Evolutionary conservation across 2,888 invertebrate species (phyloP), one percentile per base, ranked within the genome.

Genomic region (Neria commutata): DNA sequence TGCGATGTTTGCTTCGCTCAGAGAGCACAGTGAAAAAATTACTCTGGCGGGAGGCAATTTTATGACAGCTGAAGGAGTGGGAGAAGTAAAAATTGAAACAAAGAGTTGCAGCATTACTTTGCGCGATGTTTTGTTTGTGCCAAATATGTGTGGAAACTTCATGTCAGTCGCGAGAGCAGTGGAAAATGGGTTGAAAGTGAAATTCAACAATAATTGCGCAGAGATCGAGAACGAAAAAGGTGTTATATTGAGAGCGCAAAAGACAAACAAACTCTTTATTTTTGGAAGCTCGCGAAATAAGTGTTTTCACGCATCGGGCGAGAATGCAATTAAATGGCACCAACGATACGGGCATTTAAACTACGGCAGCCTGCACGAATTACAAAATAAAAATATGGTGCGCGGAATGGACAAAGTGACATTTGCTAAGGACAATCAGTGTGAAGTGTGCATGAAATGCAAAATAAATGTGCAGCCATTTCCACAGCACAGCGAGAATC

Each of bases 331-430:
- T 24, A 51, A 49, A 23, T 58, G 46, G 48, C 48, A 58, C 23
- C 46, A 42, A 16, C 55, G 55, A 52, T 56, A 52, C 40, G 61
- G 61, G 11, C 58, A 64, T 33, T 10, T 57, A 26, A 61, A 63
- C 45, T 57, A 52, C 25, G 33, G 16, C 23, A 53, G 59, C 26
- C 55, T 61, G 37, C 52, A 63, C 23, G 53, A 46, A 21, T 25
- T 61, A 19, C 26, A 16, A 5, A 4, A 14, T 14, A 42, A 42
- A 6, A 3, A 42, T 19, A 19, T 21, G 14, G 17, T 42, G 42
- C 14, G 17, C 14, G 42, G 42, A 19, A 3, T 42, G 14, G 21
- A 42, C 3, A 8, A 19, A 6, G 14, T 2, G 3, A 42, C 17
- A 11, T 4, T 42, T 6, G 19, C 42, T 8, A 42, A 5, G 8